These are phyloP conservation scores for Chymomyza fuscimana DNA, from an alignment of 2,888 invertebrate species.

Conservation along the genomic window DNA sequence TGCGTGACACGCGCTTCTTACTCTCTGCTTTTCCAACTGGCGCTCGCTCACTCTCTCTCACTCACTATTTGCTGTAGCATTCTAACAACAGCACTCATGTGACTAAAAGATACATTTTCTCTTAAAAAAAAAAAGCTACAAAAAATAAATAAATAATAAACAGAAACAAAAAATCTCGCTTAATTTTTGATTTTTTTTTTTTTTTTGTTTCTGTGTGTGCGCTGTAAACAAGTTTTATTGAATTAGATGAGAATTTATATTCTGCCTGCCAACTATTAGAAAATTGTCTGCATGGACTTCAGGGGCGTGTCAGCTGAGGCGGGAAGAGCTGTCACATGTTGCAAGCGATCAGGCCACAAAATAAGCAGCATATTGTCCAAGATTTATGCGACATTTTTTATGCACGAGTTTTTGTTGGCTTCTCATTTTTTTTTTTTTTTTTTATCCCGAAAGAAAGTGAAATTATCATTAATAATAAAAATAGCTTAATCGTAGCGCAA, in stretches of 20 bases:
- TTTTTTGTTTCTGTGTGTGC: neutral
- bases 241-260: constrained; percentile 1
- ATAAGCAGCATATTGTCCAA: constrained; percentile 23
- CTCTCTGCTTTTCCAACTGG: constrained; percentile 7
- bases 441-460: constrained; percentile 17
- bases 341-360: constrained; percentile 31
- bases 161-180: constrained; percentile 21
- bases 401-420: constrained; percentile 39
- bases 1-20: constrained; percentile 33
- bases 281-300: neutral
- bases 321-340: constrained; percentile 47
- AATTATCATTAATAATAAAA: constrained; percentile 70
- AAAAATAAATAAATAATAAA: neutral
- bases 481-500: constrained; percentile 62
- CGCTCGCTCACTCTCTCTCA: constrained; percentile 13
- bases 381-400: constrained; percentile 60
- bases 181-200: constrained; percentile 44
- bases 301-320: constrained; percentile 30
- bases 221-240: neutral
- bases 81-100: constrained; percentile 52
- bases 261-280: neutral
- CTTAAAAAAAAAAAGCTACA: neutral
- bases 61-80: neutral
- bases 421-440: constrained; percentile 1
- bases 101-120: constrained; percentile 45